A percentile compares a stretch with the other conserved stretches of the same genome.
Evolutionary conservation across 1,140 invertebrate species (phyloP).

Genomic region (Gonatopus flavifemur): DNA sequence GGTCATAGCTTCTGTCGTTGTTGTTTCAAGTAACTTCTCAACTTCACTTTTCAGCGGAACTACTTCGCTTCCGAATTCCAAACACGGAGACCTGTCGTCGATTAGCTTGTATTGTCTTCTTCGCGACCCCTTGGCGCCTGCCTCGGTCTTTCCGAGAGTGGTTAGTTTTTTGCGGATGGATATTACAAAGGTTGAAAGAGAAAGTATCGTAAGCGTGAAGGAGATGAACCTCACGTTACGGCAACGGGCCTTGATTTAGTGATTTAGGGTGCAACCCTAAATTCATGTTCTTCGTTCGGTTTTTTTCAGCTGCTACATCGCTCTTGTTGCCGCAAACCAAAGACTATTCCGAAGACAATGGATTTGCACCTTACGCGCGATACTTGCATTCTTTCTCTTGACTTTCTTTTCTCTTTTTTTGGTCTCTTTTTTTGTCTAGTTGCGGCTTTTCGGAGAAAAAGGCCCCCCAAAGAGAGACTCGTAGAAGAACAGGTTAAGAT

Average conservation of each 20-base stretch:
- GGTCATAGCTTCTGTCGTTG: no score
- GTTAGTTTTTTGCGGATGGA: slow-evolving; percentile 16
- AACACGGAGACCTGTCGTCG: slow-evolving; percentile 26
- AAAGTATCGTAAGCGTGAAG: slow-evolving; percentile 5
- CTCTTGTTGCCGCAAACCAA: slow-evolving; percentile 17
- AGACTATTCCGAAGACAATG: slow-evolving; percentile 32
- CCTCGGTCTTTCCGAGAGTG: slow-evolving; percentile 10
- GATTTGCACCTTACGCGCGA: slow-evolving; percentile 38
- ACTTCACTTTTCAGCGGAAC: no score
- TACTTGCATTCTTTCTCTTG: background rate
- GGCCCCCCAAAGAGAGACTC: no score
- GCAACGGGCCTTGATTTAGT: slow-evolving; percentile 26
- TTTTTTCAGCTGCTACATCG: slow-evolving; percentile 27
- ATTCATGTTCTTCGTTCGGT: slow-evolving; percentile 21
- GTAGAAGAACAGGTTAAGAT: no score
- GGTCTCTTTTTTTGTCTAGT: background rate
- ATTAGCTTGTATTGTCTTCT: slow-evolving; percentile 42
- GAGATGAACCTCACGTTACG: slow-evolving; percentile 19
- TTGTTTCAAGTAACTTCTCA: no score
- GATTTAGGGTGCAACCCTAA: slow-evolving; percentile 48
- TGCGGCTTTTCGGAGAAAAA: no score
- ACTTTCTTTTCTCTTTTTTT: background rate
- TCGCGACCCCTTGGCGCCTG: slow-evolving; percentile 29
- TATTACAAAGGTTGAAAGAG: slow-evolving; percentile 11
- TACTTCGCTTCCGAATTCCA: slow-evolving; percentile 16